Percentiles rank a stretch among this genome's conserved stretches.
Evolutionary conservation across 2,888 invertebrate species (phyloP).

Genomic region (Nineta flava): DNA sequence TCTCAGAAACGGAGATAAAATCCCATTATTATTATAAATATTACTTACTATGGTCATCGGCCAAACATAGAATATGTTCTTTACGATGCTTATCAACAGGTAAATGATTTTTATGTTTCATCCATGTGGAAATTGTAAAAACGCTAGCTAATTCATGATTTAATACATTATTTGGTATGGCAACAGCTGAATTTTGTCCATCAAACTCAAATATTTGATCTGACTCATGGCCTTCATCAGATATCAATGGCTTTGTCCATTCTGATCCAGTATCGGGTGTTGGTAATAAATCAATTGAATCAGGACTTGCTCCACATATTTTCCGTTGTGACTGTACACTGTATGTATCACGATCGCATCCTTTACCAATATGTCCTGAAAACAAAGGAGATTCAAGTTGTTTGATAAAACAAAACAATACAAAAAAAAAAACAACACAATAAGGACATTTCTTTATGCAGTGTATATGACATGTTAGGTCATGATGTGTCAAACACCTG

Average conservation of each 20-base stretch:
- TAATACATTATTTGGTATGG: conserved; percentile 61
- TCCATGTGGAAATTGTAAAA: conserved; percentile 88
- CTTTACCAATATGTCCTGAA: conserved; percentile 74
- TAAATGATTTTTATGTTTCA: conserved; percentile 73
- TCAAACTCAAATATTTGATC: conserved; percentile 95
- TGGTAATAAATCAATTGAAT: conserved; percentile 75
- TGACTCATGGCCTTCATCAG: conserved; percentile 66
- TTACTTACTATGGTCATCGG: conserved; percentile 91
- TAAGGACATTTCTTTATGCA: too few species aligned
- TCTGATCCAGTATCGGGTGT: conserved; percentile 61
- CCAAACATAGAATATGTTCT: conserved; percentile 92
- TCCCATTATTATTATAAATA: too few species aligned
- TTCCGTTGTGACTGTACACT: conserved; percentile 71
- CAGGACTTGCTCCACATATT: conserved; percentile 70
- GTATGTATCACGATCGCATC: conserved; percentile 91
- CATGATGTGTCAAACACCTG: too few species aligned
- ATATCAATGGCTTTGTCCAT: conserved; percentile 68
- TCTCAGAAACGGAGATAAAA: too few species aligned
- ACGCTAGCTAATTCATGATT: conserved; percentile 62
- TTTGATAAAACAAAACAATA: too few species aligned
- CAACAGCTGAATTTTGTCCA: conserved; percentile 73
- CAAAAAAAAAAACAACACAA: too few species aligned
- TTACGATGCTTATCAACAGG: conserved; percentile 79
- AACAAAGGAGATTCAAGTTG: conserved; percentile 22
- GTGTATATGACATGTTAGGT: too few species aligned